A percentile compares a stretch with the other conserved stretches of the same genome.
These are phyloP conservation scores for Zosterops lateralis DNA, from an alignment of 2,113 vertebrate genomes.

Conservation along the genomic window DNA sequence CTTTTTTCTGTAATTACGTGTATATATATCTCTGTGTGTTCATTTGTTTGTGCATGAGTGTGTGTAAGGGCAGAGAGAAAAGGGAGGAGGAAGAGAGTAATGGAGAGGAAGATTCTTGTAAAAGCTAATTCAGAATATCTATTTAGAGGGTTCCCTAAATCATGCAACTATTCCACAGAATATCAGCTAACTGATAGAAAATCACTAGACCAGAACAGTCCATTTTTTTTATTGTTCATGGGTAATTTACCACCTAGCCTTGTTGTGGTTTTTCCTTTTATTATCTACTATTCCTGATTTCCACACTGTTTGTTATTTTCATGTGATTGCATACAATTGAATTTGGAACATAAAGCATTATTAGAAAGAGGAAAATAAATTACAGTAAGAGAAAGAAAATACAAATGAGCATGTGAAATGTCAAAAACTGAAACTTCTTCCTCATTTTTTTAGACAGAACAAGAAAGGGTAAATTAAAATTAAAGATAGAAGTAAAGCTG, in stretches of 20 bases:
- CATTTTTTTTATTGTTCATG: slow-evolving; percentile 37
- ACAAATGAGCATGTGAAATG: neutral
- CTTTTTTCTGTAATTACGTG: neutral
- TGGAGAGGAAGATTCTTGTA: neutral
- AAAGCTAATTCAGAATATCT: neutral
- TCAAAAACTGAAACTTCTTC: neutral
- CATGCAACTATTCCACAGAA: neutral
- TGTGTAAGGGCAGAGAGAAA: neutral
- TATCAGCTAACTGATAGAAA: slow-evolving; percentile 1
- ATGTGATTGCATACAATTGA: slow-evolving; percentile 54
- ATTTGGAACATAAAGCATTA: slow-evolving; percentile 56
- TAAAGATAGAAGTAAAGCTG: neutral
- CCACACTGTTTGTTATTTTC: slow-evolving; percentile 41
- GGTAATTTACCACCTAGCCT: slow-evolving; percentile 39
- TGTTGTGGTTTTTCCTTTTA: slow-evolving; percentile 17
- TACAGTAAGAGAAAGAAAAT: slow-evolving; percentile 33
- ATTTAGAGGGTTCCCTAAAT: neutral
- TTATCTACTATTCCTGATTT: slow-evolving; percentile 39
- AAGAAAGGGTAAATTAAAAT: neutral
- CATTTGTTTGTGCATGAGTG: accelerated
- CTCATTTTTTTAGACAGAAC: neutral
- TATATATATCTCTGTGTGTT: neutral
- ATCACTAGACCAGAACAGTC: neutral
- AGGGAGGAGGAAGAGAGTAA: neutral
- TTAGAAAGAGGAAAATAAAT: slow-evolving; percentile 43